A percentile compares a stretch with the other conserved stretches of the same genome.
phyloP scores from a whole-genome alignment of 2,797 vertebrate species.

The Pangasius krempfi region DNA sequence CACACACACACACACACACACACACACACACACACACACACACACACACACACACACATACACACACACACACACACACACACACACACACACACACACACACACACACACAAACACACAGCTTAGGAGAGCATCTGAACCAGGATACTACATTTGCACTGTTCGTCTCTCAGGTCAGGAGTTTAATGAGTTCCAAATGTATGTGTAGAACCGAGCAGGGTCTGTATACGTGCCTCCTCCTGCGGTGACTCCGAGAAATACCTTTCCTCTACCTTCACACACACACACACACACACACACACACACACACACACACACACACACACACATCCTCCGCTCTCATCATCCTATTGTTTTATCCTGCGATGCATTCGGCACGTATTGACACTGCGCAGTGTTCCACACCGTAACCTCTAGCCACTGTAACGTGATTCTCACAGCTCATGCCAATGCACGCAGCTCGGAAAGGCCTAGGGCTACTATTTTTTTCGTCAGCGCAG shows the following conservation, averaged over 20 bases:
- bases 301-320: slow-evolving; percentile 18
- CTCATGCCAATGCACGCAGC: not conserved
- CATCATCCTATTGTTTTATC: slow-evolving; percentile 70
- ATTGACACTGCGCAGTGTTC: slow-evolving; percentile 57
- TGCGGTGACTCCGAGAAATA: slow-evolving; percentile 56
- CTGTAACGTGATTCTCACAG: slow-evolving; percentile 48
- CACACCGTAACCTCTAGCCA: slow-evolving; percentile 26
- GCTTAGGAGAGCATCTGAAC: slow-evolving; percentile 52
- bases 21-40: not conserved
- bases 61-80: slow-evolving; percentile 1
- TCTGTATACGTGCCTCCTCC: slow-evolving; percentile 67
- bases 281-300: slow-evolving; percentile 20
- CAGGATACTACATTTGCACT: slow-evolving; percentile 58
- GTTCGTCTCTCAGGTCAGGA: slow-evolving; percentile 58
- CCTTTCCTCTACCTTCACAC: slow-evolving; percentile 15
- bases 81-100: not conserved
- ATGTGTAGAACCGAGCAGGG: slow-evolving; percentile 39
- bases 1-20: not conserved
- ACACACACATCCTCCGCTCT: slow-evolving; percentile 47
- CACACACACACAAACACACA: not conserved
- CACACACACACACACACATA: slow-evolving; percentile 5
- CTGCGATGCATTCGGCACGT: slow-evolving; percentile 60
- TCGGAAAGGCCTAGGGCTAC: not conserved
- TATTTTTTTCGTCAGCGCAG: not conserved
- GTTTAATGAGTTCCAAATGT: slow-evolving; percentile 75